These are phyloP conservation scores for Lasiurus cinereus DNA, from an alignment of 2,113 vertebrate species.

Conservation along the genomic window DNA sequence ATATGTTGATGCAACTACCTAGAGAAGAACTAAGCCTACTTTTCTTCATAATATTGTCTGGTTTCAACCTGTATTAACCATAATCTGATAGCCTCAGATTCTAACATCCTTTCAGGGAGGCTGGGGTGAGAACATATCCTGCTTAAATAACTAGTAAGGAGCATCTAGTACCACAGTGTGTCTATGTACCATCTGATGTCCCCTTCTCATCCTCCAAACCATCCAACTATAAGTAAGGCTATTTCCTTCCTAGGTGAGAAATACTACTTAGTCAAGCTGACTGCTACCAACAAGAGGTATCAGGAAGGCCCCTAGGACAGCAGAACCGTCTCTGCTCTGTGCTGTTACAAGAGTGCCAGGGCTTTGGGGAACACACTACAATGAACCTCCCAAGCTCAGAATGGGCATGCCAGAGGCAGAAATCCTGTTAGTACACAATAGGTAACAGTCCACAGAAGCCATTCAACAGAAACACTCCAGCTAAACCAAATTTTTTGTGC, in stretches of 20 bases:
- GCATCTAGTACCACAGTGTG: background rate
- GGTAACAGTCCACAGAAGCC: background rate
- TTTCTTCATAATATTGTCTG: background rate
- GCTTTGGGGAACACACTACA: background rate
- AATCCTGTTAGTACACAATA: conserved; percentile 27
- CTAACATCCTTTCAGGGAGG: background rate
- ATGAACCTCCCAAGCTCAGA: background rate
- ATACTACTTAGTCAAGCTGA: background rate
- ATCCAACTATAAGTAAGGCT: background rate
- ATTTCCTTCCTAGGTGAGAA: background rate
- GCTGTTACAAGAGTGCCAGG: background rate
- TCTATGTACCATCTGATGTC: background rate
- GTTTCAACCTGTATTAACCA: background rate
- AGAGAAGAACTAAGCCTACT: background rate
- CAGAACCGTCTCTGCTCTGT: conserved; percentile 6
- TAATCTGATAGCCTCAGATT: background rate
- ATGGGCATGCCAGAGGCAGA: background rate
- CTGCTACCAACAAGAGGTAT: background rate
- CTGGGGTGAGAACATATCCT: background rate
- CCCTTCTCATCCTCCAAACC: background rate
- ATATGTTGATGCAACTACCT: background rate
- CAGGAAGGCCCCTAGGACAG: background rate
- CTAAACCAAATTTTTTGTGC: conserved; percentile 28
- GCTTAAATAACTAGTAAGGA: background rate
- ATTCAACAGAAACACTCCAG: conserved; percentile 8